Conservation (phyloP, 2,113 vertebrate species). For the Alexandromys fortis region DNA sequence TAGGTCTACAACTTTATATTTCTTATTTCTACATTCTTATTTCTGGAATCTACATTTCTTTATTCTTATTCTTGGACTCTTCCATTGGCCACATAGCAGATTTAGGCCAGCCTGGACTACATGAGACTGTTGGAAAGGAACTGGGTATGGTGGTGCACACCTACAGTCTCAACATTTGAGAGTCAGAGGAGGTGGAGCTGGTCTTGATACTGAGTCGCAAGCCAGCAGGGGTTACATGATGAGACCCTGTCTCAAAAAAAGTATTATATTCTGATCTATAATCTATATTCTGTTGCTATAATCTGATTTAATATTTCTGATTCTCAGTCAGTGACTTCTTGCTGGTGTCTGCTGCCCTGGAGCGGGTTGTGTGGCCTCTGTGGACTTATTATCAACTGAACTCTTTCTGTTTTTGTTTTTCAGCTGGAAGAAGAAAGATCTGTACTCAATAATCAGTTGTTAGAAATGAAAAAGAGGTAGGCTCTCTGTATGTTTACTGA, state of each 20-base stretch:
- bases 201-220: background rate
- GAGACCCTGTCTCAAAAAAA: background rate
- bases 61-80: no score
- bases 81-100: background rate
- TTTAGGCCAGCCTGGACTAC: background rate
- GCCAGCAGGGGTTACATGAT: background rate
- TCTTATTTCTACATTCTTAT: no score
- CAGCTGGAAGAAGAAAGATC: constrained; percentile 94
- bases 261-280: background rate
- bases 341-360: no score
- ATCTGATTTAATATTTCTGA: background rate
- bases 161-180: background rate
- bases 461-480: constrained; percentile 97
- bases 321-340: background rate
- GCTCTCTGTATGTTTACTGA: constrained; percentile 47
- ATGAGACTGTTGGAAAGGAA: background rate
- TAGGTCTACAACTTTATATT: no score
- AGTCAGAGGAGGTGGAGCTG: background rate
- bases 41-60: no score
- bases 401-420: constrained; percentile 50
- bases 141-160: background rate
- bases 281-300: no score
- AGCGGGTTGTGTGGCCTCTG: background rate
- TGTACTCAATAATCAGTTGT: constrained; percentile 94
- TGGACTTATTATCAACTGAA: background rate